Evolutionary conservation across 2,113 vertebrate species (phyloP).

Genomic region (Istiophorus platypterus): DNA sequence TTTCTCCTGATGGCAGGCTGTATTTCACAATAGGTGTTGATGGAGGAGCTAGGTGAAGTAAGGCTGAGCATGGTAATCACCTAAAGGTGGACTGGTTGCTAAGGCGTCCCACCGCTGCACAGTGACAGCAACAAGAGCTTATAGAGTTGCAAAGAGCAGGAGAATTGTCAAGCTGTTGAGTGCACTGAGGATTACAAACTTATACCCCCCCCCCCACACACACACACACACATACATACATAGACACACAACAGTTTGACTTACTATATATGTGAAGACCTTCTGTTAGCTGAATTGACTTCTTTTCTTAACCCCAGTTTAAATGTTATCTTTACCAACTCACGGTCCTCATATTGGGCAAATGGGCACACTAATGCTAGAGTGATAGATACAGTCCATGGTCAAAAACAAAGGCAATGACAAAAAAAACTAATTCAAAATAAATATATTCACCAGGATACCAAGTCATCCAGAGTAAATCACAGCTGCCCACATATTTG

Average conservation of each 20-base stretch:
- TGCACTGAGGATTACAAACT: conserved; percentile 36
- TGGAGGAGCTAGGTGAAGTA: conserved; percentile 56
- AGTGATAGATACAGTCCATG: conserved; percentile 1
- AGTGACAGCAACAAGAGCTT: conserved; percentile 84
- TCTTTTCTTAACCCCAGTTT: not conserved
- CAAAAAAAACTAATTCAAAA: conserved; percentile 52
- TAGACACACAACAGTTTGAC: conserved; percentile 21
- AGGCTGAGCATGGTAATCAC: conserved; percentile 71
- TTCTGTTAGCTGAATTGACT: conserved; percentile 14
- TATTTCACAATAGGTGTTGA: conserved; percentile 49
- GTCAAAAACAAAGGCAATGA: conserved; percentile 27
- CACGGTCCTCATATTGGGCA: no score
- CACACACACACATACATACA: not conserved
- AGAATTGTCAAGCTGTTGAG: conserved; percentile 78
- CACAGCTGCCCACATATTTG: conserved; percentile 74
- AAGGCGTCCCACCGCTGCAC: conserved; percentile 79
- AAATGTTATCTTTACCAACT: not conserved
- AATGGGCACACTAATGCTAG: conserved; percentile 1
- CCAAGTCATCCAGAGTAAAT: conserved; percentile 45
- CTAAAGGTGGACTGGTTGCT: conserved; percentile 76
- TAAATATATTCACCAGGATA: conserved; percentile 31
- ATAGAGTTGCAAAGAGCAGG: conserved; percentile 80
- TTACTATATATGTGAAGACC: conserved; percentile 30
- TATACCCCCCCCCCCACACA: conserved; percentile 21
- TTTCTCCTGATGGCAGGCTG: conserved; percentile 26